Base-by-base conservation (phyloP, 1,140 invertebrate species). In the Ips nitidus region DNA sequence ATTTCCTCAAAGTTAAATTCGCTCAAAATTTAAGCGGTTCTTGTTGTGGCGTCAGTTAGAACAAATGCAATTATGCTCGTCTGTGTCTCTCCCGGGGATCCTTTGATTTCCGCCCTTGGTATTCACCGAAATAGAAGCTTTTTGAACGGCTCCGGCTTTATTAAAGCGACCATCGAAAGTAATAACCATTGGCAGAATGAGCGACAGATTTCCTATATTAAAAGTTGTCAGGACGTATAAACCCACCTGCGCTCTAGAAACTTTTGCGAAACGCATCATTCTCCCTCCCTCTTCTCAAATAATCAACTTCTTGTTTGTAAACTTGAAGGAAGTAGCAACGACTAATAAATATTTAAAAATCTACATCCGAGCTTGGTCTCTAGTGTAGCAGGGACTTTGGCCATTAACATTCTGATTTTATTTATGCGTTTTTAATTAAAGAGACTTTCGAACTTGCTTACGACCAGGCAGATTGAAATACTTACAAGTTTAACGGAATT, bases 41-140 rank as follows among this genome's bases (percentile, higher is more conserved):
- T 69, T 61, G 60, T 69, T 69, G 67, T 69, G 59, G 67, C 59
- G 60, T 63, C 58, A 63, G 41, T 63, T 61, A 61, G 67, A 61
- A 63, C 60, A 69, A 69, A 69, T 69, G 52, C 59, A 69, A 69
- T 69, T 69, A 69, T 61, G 66, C 45, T 61, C 57, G 64, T 66
- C 64, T 66, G 55, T 66, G 64, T 66, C 56, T 66, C 53, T 39
- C 53, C 22, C 22, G 22, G 43, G 45, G 55, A 55, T n/a, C 52
- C 64, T 66, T 66, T 66, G 64, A 66, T 66, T 66, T 66, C 53
- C 53, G 64, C 64, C 42, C 43, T 66, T 47, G 45, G 58, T 66
- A 41, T 47, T 58, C 41, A 36, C 7, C 53, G 53, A n/a, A 36
- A 36, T 7, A 37, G 2, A 7, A 39, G 42, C 40, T 41, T 41